Conservation (phyloP, 2,113 vertebrate species). For the Leptobrachium ailaonicum region DNA sequence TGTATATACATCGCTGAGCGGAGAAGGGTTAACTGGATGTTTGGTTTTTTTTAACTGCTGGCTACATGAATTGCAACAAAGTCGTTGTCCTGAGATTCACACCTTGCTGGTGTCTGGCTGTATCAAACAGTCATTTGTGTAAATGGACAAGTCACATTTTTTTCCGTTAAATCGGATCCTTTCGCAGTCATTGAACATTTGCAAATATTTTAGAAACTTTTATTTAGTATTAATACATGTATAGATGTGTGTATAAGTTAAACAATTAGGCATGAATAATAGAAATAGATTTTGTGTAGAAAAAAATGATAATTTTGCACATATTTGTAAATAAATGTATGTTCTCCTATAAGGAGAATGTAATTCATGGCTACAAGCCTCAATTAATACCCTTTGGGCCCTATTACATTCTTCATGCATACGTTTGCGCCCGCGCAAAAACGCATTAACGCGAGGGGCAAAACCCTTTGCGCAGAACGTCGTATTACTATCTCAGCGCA, state of each 20-base stretch:
- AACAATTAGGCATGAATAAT: slow-evolving; percentile 22
- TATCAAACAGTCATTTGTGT: slow-evolving; percentile 4
- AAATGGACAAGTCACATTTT: not conserved
- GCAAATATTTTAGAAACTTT: too few relatives aligned
- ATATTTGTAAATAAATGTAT: not conserved
- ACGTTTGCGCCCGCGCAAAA: too few relatives aligned
- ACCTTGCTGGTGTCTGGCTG: slow-evolving; percentile 2
- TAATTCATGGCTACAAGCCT: slow-evolving; percentile 2
- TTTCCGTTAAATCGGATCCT: not conserved
- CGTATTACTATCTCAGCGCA: too few relatives aligned
- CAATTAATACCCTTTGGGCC: too few relatives aligned
- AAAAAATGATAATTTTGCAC: slow-evolving; percentile 1
- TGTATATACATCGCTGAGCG: too few relatives aligned
- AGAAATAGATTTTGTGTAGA: slow-evolving; percentile 31
- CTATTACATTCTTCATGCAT: too few relatives aligned
- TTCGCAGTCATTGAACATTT: not conserved
- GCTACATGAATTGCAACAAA: slow-evolving; percentile 6
- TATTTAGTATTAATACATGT: not conserved
- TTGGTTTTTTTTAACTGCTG: slow-evolving; percentile 9
- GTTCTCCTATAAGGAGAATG: slow-evolving; percentile 47
- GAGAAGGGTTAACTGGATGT: not conserved
- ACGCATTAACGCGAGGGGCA: too few relatives aligned
- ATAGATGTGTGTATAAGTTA: slow-evolving; percentile 8
- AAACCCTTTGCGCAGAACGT: too few relatives aligned
- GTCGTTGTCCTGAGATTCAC: slow-evolving; percentile 23